Base-by-base conservation (phyloP, 37 sponge, comb jelly and placozoan genomes). In the Tethya wilhelma region DNA sequence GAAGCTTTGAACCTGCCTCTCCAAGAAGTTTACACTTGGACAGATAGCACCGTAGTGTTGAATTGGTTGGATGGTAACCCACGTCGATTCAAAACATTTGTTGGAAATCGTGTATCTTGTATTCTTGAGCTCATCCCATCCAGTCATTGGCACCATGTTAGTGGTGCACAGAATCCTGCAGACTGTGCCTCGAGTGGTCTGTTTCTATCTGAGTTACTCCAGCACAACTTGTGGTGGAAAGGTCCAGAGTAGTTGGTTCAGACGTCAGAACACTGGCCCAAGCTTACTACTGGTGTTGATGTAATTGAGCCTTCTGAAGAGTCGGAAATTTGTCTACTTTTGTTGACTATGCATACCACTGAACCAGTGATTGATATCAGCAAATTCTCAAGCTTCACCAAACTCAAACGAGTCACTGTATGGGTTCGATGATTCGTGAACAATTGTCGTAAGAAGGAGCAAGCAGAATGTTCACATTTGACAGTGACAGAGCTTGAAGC, bases 11-110 rank as follows among this genome's bases (percentile, higher is more conserved):
- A 37, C 22, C 19, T 71, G 4, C 41, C 72, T 14, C 32, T 56
- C 60, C 23, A 37, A 39, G 14, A 34, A 58, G 72, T 80, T 32
- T 38, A 39, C 36, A 60, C 72, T 1, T 80, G 72, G 71, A 59
- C 80, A 31, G 80, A 79, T 57, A 79, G 80, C 58, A 40, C 39
- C 19, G 64, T 78, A 22, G 79, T 78, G 19, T 45, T 78, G 38
- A 44, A 19, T 67, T 78, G 79, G 79, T 26, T 78, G 56, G 11
- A 46, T 34, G 63, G 63, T 4, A 75, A 37, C 33, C 39, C 60
- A 19, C 37, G 63, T 6, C 44, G 53, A 26, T 64, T 78, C 32
- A 78, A 78, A 53, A 41, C 67, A 6, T 78, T 63, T 78, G 79
- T 78, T 4, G 67, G 79, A 29, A 78, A 78, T 42, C 65, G 79